Evolutionary conservation across 2,888 invertebrate species (phyloP), one percentile per base, ranked within the genome.

Genomic region (Tillus elongatus): DNA sequence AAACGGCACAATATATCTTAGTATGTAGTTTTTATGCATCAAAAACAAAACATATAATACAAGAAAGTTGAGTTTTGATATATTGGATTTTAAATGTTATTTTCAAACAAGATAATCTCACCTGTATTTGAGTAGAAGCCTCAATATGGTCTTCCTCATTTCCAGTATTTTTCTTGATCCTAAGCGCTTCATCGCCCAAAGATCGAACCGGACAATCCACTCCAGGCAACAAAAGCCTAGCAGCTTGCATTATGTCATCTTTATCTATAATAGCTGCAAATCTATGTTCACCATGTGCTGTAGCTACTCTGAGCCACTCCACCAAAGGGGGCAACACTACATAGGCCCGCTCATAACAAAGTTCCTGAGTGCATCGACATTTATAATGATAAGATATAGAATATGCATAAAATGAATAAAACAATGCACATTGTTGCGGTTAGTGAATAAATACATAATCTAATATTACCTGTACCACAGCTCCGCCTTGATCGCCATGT

Each of bases 161-260:
- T 11, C 64, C 64, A 10, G 56, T 63, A 30, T 58, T 54, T 34
- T 58, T 55, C 39, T 56, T 53, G 4, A 65, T 56, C 29, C 71
- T 66, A 35, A 73, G 55, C 37, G 71, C 71, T 50, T 72, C 72
- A 36, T 71, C 72, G 10, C 81, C 80, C 51, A 85, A 71, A 2
- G 82, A 75, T 30, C 90, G 65, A 1, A 87, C 81, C 9, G 91
- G 90, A 60, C 88, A 90, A 65, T 91, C 91, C 0, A 90, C 87
- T 12, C 89, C 88, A 2, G 91, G 91, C 36, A 92, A 67, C 28
- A 92, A 69, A 30, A 92, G 64, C 3, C 90, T 64, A 0, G 91
- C 90, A 0, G 91, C 87, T 67, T 91, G 91, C 74, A 84, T 75
- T 15, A 91, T 79, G 60, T 91, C 91, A 57, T 90, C 89, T 33